Evolutionary conservation across 2,888 invertebrate genomes (phyloP).

Genomic region (Tachina grossa): DNA sequence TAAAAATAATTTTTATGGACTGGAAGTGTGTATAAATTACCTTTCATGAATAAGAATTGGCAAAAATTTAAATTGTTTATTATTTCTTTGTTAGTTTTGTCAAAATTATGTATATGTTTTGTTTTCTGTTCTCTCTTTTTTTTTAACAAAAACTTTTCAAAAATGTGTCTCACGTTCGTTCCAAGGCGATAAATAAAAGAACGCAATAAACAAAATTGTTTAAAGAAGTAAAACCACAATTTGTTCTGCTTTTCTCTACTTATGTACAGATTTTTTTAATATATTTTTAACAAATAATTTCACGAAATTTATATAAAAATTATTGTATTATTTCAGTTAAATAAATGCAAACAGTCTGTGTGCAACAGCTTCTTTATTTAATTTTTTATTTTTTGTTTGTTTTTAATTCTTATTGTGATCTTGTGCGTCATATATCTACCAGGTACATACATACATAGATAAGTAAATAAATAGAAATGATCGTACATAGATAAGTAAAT

Average conservation of each 20-base stretch:
- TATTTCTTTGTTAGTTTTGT: neutral
- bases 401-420: neutral
- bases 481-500: no score
- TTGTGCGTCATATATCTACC: neutral
- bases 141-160: conserved; percentile 14
- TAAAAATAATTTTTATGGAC: conserved; percentile 4
- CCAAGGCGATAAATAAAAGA: conserved; percentile 5
- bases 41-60: conserved; percentile 52
- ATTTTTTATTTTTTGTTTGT: neutral
- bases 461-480: no score
- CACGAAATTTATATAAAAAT: neutral
- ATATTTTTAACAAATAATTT: neutral
- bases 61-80: conserved; percentile 26
- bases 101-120: neutral
- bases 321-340: conserved; percentile 2
- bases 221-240: neutral
- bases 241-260: neutral
- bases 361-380: neutral
- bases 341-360: neutral
- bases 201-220: neutral
- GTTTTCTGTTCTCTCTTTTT: neutral
- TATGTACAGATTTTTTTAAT: neutral
- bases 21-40: conserved; percentile 40
- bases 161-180: conserved; percentile 53
- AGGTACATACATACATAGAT: no score